Conservation (phyloP, 2,113 vertebrate species). For the Myotis davidii region DNA sequence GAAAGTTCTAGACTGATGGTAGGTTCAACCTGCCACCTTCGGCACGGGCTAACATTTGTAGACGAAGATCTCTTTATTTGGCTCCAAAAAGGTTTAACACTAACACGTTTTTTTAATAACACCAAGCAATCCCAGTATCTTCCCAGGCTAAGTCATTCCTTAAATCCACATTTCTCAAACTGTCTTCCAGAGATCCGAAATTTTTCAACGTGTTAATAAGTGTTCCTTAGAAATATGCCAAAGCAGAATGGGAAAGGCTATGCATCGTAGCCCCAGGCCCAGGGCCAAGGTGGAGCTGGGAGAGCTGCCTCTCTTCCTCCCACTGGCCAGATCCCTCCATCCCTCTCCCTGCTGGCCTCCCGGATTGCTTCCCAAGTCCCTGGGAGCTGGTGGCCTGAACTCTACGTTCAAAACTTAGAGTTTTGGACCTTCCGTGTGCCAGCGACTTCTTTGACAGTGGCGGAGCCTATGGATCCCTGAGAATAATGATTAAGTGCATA, state of each 20-base stretch:
- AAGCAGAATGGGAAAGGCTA: background rate
- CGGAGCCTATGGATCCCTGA: background rate
- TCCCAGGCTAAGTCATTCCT: background rate
- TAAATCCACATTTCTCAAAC: background rate
- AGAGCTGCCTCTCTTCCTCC: background rate
- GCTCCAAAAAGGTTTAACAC: background rate
- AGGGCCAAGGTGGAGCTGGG: background rate
- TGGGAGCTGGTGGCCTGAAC: background rate
- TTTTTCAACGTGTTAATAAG: background rate
- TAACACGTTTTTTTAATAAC: background rate
- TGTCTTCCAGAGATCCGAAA: background rate
- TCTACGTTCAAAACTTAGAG: background rate
- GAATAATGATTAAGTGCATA: background rate
- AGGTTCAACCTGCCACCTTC: background rate
- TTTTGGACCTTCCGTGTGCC: background rate
- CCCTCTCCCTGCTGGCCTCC: background rate
- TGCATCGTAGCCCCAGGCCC: background rate
- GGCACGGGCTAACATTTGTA: background rate
- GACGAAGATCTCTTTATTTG: background rate
- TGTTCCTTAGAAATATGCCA: background rate
- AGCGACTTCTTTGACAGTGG: background rate
- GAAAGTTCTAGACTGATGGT: background rate
- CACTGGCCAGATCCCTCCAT: background rate
- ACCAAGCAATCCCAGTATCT: background rate
- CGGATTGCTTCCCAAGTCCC: background rate